Conservation (phyloP, 1,140 invertebrate species). For the Leptinotarsa texana region DNA sequence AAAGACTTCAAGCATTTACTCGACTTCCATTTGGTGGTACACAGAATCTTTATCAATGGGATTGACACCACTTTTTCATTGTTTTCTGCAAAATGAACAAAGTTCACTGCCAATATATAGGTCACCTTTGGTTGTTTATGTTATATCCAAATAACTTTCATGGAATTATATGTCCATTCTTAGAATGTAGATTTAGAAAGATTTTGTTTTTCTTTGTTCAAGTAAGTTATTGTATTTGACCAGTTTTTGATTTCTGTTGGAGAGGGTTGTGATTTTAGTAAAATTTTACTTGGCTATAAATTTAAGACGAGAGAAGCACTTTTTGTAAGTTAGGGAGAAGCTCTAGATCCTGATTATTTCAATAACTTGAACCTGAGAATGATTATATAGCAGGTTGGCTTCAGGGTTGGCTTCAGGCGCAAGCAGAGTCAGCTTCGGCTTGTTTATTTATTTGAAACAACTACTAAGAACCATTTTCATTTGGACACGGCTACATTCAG, state of each 20-base stretch:
- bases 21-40: not conserved
- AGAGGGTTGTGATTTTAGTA: slow-evolving; percentile 18
- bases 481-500: no score
- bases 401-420: no score
- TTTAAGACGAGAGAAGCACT: no score
- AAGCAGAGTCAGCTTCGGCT: no score
- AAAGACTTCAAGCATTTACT: not conserved
- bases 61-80: not conserved
- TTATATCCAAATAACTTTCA: not conserved
- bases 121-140: not conserved
- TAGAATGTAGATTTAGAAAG: no score
- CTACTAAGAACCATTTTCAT: no score
- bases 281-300: slow-evolving; percentile 1
- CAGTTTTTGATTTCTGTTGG: not conserved
- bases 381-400: not conserved
- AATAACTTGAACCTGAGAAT: not conserved
- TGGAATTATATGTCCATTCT: not conserved
- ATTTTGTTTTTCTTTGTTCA: no score
- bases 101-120: not conserved
- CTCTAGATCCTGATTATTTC: not conserved
- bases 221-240: not conserved
- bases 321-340: slow-evolving; percentile 7
- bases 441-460: no score
- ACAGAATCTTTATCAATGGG: not conserved
- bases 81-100: not conserved